Evolutionary conservation across 2,888 invertebrate genomes (phyloP).

Genomic region (Gibbula magus): DNA sequence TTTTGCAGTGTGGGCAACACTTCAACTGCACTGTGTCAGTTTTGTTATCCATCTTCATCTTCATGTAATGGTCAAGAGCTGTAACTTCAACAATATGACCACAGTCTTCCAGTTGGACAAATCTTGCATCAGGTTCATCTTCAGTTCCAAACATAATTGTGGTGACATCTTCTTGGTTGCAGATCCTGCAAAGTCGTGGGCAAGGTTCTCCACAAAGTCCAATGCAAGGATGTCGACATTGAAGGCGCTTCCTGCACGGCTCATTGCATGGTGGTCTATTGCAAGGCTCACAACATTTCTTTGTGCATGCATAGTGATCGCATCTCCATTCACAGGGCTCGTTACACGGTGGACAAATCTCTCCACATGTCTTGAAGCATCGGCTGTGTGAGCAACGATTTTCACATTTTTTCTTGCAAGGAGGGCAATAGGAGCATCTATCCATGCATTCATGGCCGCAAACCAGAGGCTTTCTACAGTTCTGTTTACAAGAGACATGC

Average conservation of each 20-base stretch:
- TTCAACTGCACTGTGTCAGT: conserved; percentile 55
- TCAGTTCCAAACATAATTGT: conserved; percentile 76
- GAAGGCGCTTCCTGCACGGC: conserved; percentile 36
- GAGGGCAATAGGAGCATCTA: conserved; percentile 39
- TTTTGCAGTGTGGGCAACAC: conserved; percentile 80
- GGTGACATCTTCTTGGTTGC: conserved; percentile 73
- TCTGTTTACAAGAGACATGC: conserved; percentile 34
- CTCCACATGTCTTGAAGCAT: conserved; percentile 66
- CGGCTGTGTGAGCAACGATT: conserved; percentile 67
- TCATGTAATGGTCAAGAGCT: conserved; percentile 75
- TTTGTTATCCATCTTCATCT: conserved; percentile 72
- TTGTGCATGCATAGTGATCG: conserved; percentile 66
- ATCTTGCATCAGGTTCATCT: conserved; percentile 78
- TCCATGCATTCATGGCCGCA: conserved; percentile 43
- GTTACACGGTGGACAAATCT: conserved; percentile 65
- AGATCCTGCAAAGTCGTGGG: conserved; percentile 79
- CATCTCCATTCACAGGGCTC: conserved; percentile 71
- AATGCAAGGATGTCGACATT: conserved; percentile 75
- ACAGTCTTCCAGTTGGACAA: conserved; percentile 70
- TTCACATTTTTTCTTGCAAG: conserved; percentile 72
- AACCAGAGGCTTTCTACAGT: conserved; percentile 32
- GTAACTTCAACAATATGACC: conserved; percentile 71
- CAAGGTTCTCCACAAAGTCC: conserved; percentile 86
- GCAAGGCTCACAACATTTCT: conserved; percentile 73
- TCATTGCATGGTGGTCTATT: conserved; percentile 75